Percentiles rank a stretch among this genome's conserved stretches.
Evolutionary conservation across 2,797 vertebrate species (phyloP).

Genomic region (Limosa lapponica): DNA sequence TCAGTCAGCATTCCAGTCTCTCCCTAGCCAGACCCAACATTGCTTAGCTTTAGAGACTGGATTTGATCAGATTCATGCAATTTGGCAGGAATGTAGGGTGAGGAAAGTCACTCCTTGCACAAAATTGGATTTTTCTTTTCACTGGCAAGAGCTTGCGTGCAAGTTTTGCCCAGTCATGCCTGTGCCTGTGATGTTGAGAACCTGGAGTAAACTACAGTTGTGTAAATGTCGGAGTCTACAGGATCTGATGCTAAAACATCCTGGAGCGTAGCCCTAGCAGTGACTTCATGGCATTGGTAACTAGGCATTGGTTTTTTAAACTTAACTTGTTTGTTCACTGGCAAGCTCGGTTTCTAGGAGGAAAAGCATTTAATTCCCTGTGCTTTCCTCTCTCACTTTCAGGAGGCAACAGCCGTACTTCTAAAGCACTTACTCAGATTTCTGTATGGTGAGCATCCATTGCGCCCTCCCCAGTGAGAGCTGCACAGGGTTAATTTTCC

Average conservation of each 20-base stretch:
- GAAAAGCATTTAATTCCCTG: background rate
- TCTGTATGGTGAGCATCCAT: rapidly evolving
- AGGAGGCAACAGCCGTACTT: background rate
- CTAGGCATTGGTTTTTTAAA: background rate
- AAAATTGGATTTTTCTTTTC: background rate
- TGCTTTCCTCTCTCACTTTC: background rate
- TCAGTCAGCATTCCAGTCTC: background rate
- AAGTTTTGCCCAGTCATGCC: background rate
- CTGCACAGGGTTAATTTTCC: background rate
- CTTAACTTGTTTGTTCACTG: background rate
- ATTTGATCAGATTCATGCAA: background rate
- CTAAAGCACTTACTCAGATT: background rate
- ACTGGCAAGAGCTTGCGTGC: background rate
- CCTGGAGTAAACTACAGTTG: background rate
- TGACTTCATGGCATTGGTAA: background rate
- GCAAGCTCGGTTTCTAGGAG: background rate
- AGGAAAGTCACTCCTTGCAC: background rate
- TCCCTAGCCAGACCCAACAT: background rate
- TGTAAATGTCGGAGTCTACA: background rate
- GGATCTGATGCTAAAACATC: background rate
- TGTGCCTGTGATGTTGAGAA: background rate
- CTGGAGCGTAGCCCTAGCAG: background rate
- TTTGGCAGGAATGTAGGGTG: background rate
- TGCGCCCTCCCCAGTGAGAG: background rate
- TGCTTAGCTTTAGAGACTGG: background rate